Base-by-base conservation (phyloP, 1,140 invertebrate genomes). In the Ceratoteleas bidentatus region DNA sequence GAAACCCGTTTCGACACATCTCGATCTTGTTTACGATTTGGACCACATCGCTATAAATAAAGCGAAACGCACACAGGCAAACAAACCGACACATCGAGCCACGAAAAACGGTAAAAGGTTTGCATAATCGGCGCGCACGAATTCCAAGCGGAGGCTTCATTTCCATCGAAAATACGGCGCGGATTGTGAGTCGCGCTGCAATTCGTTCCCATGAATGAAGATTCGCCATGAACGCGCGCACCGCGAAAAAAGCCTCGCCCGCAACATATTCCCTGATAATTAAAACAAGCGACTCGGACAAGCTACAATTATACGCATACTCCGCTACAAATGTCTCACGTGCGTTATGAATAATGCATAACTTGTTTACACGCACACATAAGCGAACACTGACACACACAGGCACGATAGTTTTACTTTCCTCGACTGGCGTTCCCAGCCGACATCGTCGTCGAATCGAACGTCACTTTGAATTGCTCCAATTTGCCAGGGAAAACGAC, bases 301-400 rank as follows among this genome's bases (percentile, higher is more conserved):
- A 49, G 57, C 57, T 69, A 49, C 62, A 69, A 77, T 76, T 68
- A 62, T 9, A 50, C 34, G 40, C 10, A 45, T 53, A 68, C 57
- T 61, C 11, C 6, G 64, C 45, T 52, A 69, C 47, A 40, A 62
- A 68, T 66, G 56, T 76, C 73, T 68, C 64, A 38, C 15, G 14
- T 49, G 6, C 24, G 11, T 70, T 52, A 70, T 78, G 58, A 78
- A 76, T 76, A 47, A 76, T 61, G 53, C 47, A 76, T 62, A 34
- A 45, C n/a, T 47, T 40, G 33, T 49, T 57, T 9, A 34, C 52
- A 54, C 45, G 24, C 10, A 60, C 24, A 57, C n/a, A n/a, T n/a
- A n/a, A n/a, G n/a, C n/a, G n/a, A n/a, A n/a, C n/a, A n/a, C n/a
- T n/a, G n/a, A n/a, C n/a, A n/a, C n/a, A n/a, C n/a, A n/a, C n/a